phyloP scores from a whole-genome alignment of 2,888 invertebrate species.

The Melanargia galathea region DNA sequence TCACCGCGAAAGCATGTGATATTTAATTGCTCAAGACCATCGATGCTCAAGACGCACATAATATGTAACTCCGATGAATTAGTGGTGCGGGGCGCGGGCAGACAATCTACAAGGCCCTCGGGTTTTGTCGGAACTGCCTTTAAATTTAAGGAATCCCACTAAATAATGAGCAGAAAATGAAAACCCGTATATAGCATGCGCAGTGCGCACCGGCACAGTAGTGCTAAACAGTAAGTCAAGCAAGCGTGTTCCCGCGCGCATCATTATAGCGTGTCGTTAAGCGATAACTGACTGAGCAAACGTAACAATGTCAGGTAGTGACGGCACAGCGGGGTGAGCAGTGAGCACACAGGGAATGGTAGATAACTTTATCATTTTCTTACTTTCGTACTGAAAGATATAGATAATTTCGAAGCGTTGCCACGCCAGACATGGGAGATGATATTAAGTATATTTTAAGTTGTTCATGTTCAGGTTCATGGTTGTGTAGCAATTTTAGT shows the following conservation, averaged over 20 bases:
- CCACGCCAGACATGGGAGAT: too few relatives aligned
- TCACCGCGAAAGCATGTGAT: too few relatives aligned
- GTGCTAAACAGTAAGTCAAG: conserved; percentile 61
- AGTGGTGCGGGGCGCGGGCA: too few relatives aligned
- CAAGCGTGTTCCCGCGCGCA: conserved; percentile 56
- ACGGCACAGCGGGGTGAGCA: not conserved
- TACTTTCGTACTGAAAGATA: not conserved
- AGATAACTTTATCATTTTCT: not conserved
- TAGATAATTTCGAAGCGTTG: too few relatives aligned
- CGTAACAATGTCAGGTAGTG: conserved; percentile 38
- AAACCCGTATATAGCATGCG: conserved; percentile 11
- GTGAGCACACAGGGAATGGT: not conserved
- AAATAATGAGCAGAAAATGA: conserved; percentile 18
- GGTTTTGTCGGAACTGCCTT: not conserved
- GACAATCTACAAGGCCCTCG: too few relatives aligned
- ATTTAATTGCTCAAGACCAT: too few relatives aligned
- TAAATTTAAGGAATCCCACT: not conserved
- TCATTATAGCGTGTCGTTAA: conserved; percentile 78
- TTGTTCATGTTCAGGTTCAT: too few relatives aligned
- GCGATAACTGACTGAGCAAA: conserved; percentile 64
- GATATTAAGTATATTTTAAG: too few relatives aligned
- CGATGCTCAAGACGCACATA: too few relatives aligned
- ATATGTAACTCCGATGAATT: too few relatives aligned
- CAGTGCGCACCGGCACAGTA: too few relatives aligned
- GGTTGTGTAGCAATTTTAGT: too few relatives aligned